A percentile compares a stretch with the other conserved stretches of the same genome.
Conservation (phyloP, 2,797 vertebrate genomes). For the Dipus sagitta region DNA sequence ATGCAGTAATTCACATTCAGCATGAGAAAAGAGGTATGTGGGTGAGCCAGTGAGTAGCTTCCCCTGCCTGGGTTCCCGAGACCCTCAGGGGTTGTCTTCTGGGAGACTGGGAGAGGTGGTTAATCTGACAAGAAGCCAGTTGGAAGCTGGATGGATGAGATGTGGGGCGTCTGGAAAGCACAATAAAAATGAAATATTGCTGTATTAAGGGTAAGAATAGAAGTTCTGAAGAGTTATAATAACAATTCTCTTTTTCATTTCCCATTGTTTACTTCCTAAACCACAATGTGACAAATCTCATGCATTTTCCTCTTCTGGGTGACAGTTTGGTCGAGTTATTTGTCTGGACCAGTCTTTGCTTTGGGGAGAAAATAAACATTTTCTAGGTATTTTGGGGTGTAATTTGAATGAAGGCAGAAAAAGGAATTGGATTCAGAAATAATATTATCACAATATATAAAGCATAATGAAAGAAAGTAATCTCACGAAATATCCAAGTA, state of each 20-base stretch:
- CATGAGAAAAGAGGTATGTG: neutral
- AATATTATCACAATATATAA: constrained; percentile 57
- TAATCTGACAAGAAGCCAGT: neutral
- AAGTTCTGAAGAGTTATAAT: constrained; percentile 20
- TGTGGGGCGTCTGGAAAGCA: neutral
- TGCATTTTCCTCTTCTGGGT: constrained; percentile 53
- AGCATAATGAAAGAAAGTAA: constrained; percentile 41
- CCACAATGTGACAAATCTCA: constrained; percentile 48
- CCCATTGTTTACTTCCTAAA: constrained; percentile 53
- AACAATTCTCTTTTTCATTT: constrained; percentile 56
- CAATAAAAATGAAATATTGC: constrained; percentile 16
- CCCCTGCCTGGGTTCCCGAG: neutral
- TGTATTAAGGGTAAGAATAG: constrained; percentile 39
- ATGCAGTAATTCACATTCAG: neutral
- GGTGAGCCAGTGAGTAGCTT: neutral
- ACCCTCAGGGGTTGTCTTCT: neutral
- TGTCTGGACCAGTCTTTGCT: constrained; percentile 44
- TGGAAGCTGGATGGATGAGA: neutral
- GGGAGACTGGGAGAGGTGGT: rapidly evolving
- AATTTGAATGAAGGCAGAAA: constrained; percentile 67
- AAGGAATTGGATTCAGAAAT: constrained; percentile 57
- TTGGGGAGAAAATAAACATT: constrained; percentile 51
- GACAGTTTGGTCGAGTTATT: constrained; percentile 24
- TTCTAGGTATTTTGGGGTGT: constrained; percentile 46
- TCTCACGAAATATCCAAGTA: constrained; percentile 23